These are phyloP conservation scores for Erythrolamprus reginae DNA, from an alignment of 2,113 vertebrate genomes.

Conservation along the genomic window DNA sequence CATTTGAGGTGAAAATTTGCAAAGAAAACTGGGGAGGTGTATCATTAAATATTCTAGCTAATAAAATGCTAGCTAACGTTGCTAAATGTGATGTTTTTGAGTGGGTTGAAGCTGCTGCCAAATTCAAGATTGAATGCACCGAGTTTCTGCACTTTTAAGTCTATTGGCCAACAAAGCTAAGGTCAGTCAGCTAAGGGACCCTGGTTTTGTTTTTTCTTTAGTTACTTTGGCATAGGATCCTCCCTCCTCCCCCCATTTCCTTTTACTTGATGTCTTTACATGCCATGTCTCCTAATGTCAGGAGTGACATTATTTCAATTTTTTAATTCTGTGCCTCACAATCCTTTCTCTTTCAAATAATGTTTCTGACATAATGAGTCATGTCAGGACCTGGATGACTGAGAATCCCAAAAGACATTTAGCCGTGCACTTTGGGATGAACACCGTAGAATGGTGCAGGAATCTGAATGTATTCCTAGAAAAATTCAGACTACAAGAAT, in stretches of 20 bases:
- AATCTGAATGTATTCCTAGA: too few relatives aligned
- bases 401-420: too few relatives aligned
- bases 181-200: background rate
- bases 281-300: background rate
- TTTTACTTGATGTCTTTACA: background rate
- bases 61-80: background rate
- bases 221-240: background rate
- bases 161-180: background rate
- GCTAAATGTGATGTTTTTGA: background rate
- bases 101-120: background rate
- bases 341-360: background rate
- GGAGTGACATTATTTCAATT: background rate
- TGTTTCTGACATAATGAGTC: too few relatives aligned
- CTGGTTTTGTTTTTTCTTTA: background rate
- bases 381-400: too few relatives aligned
- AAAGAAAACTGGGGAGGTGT: constrained; percentile 21
- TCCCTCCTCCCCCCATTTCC: background rate
- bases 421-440: too few relatives aligned
- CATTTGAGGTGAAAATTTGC: background rate
- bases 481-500: too few relatives aligned
- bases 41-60: constrained; percentile 12
- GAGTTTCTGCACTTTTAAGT: background rate
- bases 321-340: background rate
- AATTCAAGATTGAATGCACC: background rate
- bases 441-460: too few relatives aligned